Conservation (phyloP, 2,888 invertebrate genomes). For the Melieria omissa region DNA sequence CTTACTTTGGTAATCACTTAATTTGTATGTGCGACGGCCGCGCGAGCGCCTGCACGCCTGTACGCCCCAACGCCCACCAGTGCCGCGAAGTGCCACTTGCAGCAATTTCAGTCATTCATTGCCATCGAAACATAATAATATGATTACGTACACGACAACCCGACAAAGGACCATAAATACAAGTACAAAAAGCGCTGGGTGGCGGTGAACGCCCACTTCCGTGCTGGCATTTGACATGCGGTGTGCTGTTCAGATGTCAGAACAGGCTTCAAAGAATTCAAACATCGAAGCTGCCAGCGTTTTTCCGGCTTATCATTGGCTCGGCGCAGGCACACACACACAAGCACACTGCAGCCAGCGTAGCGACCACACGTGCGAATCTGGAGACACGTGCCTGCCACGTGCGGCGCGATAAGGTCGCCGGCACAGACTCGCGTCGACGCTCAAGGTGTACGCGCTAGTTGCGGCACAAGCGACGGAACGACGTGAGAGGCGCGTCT, state of each 20-base stretch:
- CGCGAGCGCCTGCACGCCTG: neutral
- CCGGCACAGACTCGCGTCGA: neutral
- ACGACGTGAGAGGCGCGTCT: neutral
- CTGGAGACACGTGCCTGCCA: conserved; percentile 23
- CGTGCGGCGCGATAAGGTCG: conserved; percentile 25
- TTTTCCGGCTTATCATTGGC: conserved; percentile 23
- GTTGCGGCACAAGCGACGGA: too few relatives aligned
- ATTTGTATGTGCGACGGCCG: conserved; percentile 31
- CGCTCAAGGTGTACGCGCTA: neutral
- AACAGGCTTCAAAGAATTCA: neutral
- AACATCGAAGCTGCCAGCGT: conserved; percentile 24
- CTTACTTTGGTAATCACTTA: conserved; percentile 37
- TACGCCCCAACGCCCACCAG: conserved; percentile 20
- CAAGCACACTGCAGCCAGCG: conserved; percentile 33
- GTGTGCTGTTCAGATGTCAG: conserved; percentile 9
- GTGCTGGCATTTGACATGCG: conserved; percentile 27
- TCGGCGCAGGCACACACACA: conserved; percentile 46
- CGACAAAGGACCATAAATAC: conserved; percentile 27
- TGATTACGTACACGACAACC: conserved; percentile 44
- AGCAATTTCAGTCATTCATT: conserved; percentile 22
- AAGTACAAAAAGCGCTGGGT: conserved; percentile 46
- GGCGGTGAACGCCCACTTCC: conserved; percentile 50
- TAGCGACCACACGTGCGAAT: conserved; percentile 20
- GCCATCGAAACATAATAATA: conserved; percentile 37
- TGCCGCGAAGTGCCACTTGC: neutral